Base-by-base conservation (phyloP, 2,888 invertebrate genomes). In the Pandemis heparana region DNA sequence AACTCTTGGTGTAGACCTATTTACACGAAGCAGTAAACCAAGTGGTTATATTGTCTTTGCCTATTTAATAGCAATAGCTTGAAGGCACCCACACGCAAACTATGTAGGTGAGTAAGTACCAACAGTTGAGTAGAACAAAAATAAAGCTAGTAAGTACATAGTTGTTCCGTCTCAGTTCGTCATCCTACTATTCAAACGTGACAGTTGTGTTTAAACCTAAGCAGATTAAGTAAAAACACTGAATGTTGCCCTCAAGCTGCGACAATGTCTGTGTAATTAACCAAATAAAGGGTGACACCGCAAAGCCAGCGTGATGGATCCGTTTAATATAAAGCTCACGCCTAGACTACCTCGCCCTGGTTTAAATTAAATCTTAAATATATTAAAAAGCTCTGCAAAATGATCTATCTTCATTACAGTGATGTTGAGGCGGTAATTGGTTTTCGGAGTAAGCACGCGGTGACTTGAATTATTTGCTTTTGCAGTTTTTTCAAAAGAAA, bases 201-300 rank as follows among this genome's bases (percentile, higher is more conserved):
- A 82, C 85, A 86, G 82, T 81, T 86, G 84, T 81, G 78, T 79
- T 77, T 69, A 46, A 68, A 79, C 76, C 77, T 80, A 83, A 82
- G 79, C 82, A 84, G 80, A 88, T 90, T 89, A 85, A 82, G 88
- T 86, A 87, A 86, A 83, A 85, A 86, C 65, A 74, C 60, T 53
- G 85, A 78, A 80, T 75, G 80, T 81, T 70, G 80, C 84, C 85
- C 85, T 85, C 82, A 81, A 82, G 74, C 77, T 75, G 77, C 79
- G 83, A 94, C 94, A 94, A 93, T 93, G 91, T 87, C 89, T 86
- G 88, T 85, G 87, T 92, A 94, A 94, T 93, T 92, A 94, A 93
- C 85, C 88, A 90, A 83, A 85, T 85, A 88, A 88, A 89, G 92
- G 93, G 92, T 88, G 92, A 91, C 93, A 90, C 89, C 91, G 79